A percentile compares a stretch with the other conserved stretches of the same genome.
These are phyloP conservation scores for Centruroides sculpturatus DNA, from an alignment of 1,140 invertebrate genomes.

Conservation along the genomic window DNA sequence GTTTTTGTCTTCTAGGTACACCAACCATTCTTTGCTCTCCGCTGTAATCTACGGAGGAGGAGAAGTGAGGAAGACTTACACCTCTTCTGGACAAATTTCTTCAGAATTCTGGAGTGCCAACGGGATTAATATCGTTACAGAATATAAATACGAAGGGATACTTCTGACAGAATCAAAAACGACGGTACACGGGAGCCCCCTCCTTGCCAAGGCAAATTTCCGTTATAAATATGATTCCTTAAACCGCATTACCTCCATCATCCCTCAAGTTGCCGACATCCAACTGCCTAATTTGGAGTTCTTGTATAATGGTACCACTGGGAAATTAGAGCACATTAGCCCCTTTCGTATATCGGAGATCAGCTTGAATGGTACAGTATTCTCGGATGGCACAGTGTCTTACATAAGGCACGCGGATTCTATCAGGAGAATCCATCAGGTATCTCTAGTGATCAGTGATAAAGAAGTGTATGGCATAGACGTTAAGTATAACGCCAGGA, in stretches of 20 bases:
- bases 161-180: too few relatives aligned
- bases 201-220: conserved; percentile 64
- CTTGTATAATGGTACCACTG: conserved; percentile 74
- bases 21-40: conserved; percentile 53
- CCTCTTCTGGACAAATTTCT: conserved; percentile 5
- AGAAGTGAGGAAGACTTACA: conserved; percentile 17
- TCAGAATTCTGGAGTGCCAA: conserved; percentile 40
- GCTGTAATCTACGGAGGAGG: conserved; percentile 61
- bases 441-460: conserved; percentile 17
- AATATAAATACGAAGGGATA: conserved; percentile 69
- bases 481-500: conserved; percentile 10
- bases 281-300: conserved; percentile 46
- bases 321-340: conserved; percentile 64
- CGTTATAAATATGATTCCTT: conserved; percentile 83
- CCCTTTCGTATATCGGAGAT: conserved; percentile 45
- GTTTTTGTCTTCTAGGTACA: too few relatives aligned
- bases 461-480: conserved; percentile 20
- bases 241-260: conserved; percentile 36
- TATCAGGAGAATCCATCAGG: conserved; percentile 13
- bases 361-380: conserved; percentile 17
- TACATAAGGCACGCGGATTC: conserved; percentile 17
- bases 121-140: conserved; percentile 53
- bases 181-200: too few relatives aligned
- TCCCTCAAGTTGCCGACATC: conserved; percentile 12
- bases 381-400: conserved; percentile 19